phyloP scores from a whole-genome alignment of 1,140 invertebrate genomes.

The Ephestia elutella region DNA sequence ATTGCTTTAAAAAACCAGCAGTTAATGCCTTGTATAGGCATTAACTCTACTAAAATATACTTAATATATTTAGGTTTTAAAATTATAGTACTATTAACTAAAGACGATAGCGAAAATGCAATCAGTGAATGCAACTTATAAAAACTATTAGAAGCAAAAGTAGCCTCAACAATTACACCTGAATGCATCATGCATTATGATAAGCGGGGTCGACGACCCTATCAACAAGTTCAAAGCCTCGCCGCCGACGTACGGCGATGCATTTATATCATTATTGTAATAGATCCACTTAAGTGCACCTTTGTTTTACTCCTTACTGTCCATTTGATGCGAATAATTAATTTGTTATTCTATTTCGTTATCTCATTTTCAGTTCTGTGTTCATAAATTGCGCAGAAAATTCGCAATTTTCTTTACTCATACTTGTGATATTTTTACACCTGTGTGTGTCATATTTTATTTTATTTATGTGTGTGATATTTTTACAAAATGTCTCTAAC shows the following conservation, averaged over 20 bases:
- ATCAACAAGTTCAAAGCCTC: conserved; percentile 9
- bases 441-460: too few species aligned
- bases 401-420: too few species aligned
- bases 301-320: background rate
- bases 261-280: conserved; percentile 5
- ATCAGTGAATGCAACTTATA: background rate
- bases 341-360: background rate
- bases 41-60: too few species aligned
- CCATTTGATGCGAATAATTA: background rate
- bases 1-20: too few species aligned
- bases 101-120: too few species aligned
- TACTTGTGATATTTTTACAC: too few species aligned
- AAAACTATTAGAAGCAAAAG: background rate
- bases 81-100: too few species aligned
- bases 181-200: conserved; percentile 17
- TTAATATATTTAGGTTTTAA: too few species aligned
- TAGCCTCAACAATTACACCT: conserved; percentile 6
- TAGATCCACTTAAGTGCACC: background rate
- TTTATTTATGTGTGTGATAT: too few species aligned
- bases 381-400: background rate
- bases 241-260: background rate
- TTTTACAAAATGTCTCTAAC: too few species aligned
- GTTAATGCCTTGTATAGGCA: too few species aligned
- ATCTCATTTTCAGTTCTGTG: too few species aligned
- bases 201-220: conserved; percentile 13